phyloP scores from a whole-genome alignment of 2,797 vertebrate species.

The Chrosomus eos region DNA sequence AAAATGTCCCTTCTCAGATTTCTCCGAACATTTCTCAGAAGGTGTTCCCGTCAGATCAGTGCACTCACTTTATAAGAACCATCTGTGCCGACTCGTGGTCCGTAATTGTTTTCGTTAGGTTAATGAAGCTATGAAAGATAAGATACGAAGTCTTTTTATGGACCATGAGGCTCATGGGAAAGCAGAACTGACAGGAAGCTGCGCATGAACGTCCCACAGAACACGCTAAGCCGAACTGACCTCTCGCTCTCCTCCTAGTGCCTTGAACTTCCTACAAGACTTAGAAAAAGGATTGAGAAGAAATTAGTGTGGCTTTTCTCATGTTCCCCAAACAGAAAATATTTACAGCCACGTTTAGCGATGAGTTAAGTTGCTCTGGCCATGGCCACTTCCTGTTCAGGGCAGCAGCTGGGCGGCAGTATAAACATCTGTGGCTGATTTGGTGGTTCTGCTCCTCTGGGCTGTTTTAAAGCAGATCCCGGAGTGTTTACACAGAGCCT shows the following conservation, averaged over 20 bases:
- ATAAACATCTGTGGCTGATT: constrained; percentile 58
- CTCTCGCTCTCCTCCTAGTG: background rate
- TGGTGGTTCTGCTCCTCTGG: constrained; percentile 46
- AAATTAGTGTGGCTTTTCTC: constrained; percentile 14
- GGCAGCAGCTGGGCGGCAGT: constrained; percentile 23
- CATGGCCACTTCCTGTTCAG: constrained; percentile 45
- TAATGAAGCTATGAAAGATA: constrained; percentile 49
- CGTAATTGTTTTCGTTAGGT: constrained; percentile 42
- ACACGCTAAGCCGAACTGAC: background rate
- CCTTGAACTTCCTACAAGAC: constrained; percentile 19
- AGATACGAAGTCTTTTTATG: constrained; percentile 41
- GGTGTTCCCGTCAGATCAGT: constrained; percentile 15
- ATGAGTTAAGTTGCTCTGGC: constrained; percentile 14
- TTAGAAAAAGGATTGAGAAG: background rate
- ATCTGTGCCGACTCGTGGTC: constrained; percentile 32
- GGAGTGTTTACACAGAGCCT: constrained; percentile 54
- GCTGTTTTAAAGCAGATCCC: constrained; percentile 54
- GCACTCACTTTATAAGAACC: constrained; percentile 27
- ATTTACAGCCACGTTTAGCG: constrained; percentile 24
- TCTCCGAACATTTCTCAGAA: background rate
- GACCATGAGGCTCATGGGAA: constrained; percentile 22
- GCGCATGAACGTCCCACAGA: background rate
- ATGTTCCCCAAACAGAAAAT: constrained; percentile 29
- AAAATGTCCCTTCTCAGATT: background rate
- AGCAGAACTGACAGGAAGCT: constrained; percentile 36